Conservation (phyloP, 2,113 vertebrate species). For the Xyrauchen texanus region DNA sequence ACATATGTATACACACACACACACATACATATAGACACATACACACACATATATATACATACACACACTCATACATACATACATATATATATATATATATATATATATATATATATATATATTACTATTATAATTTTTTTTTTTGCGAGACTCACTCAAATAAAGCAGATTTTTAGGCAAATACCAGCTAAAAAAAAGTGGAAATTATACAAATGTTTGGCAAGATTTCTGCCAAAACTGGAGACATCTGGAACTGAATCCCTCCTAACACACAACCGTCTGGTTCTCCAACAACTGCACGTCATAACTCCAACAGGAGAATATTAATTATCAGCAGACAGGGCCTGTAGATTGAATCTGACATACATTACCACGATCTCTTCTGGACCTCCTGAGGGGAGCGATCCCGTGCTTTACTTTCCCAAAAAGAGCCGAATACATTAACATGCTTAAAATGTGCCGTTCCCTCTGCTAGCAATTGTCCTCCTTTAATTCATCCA, state of each 20-base stretch:
- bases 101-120: too few species aligned
- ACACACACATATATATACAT: too few species aligned
- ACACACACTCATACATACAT: too few species aligned
- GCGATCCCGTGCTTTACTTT: constrained; percentile 48
- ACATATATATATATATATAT: too few species aligned
- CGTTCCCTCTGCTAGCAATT: constrained; percentile 1
- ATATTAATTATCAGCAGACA: constrained; percentile 56
- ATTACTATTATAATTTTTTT: too few species aligned
- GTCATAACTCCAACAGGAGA: constrained; percentile 39
- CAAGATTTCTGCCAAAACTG: not conserved
- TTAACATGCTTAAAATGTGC: constrained; percentile 67
- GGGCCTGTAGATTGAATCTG: constrained; percentile 22
- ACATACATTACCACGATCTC: constrained; percentile 59
- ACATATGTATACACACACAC: too few species aligned
- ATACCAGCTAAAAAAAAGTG: not conserved
- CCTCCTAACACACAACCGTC: not conserved
- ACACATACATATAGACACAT: too few species aligned
- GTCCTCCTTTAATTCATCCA: constrained; percentile 64
- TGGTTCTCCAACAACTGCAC: constrained; percentile 22
- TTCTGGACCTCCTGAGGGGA: constrained; percentile 54
- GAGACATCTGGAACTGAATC: not conserved
- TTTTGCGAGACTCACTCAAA: too few species aligned
- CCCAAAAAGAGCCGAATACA: constrained; percentile 53
- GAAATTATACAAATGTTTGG: too few species aligned
- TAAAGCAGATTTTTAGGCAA: too few species aligned